Percentiles rank a stretch among this genome's conserved stretches.
These are phyloP conservation scores for Ia io DNA, from an alignment of 2,113 vertebrate genomes.

Conservation along the genomic window DNA sequence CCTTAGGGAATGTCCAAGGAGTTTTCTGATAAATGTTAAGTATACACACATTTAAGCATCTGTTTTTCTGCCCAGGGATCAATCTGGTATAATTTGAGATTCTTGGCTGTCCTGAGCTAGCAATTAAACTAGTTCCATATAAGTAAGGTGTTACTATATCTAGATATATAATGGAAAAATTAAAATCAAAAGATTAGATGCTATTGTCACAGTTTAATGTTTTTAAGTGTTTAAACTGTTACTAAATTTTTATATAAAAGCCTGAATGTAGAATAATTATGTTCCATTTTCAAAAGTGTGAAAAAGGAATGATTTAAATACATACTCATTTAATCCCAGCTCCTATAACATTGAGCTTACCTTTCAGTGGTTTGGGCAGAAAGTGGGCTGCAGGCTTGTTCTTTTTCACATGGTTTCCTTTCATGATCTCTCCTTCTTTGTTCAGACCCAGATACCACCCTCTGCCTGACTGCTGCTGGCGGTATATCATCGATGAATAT, in stretches of 20 bases:
- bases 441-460: slow-evolving; percentile 99
- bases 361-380: slow-evolving; percentile 99
- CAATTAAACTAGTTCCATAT: neutral
- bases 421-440: slow-evolving; percentile 99
- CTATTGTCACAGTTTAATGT: neutral
- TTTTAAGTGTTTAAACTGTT: neutral
- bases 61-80: neutral
- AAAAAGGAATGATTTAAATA: neutral
- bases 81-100: neutral
- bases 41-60: neutral
- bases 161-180: neutral
- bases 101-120: neutral
- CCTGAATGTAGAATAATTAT: neutral
- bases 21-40: neutral
- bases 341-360: slow-evolving; percentile 77
- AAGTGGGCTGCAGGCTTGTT: slow-evolving; percentile 99
- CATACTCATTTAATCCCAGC: neutral
- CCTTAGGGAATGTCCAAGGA: neutral
- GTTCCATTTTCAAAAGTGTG: slow-evolving; percentile 9
- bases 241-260: neutral
- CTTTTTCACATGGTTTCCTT: slow-evolving; percentile 99
- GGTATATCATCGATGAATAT: slow-evolving; percentile 99
- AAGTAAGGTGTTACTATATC: neutral
- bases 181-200: neutral
- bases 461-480: slow-evolving; percentile 97